phyloP scores from a whole-genome alignment of 2,797 vertebrate species.

The Tolypeutes matacus region DNA sequence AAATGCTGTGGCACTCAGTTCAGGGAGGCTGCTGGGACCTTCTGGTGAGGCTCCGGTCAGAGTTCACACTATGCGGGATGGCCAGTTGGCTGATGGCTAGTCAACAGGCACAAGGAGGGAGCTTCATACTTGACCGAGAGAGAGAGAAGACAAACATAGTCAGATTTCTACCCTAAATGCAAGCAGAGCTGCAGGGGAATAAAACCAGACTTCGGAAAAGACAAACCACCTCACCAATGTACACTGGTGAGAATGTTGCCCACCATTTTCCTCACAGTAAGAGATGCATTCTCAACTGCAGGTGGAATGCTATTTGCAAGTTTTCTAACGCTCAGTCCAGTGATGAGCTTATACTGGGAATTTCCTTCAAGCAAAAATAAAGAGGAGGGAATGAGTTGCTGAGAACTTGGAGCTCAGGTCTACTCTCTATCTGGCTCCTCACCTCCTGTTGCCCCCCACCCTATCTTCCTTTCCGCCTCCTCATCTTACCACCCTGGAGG shows the following conservation, averaged over 20 bases:
- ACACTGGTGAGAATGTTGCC: not conserved
- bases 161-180: constrained; percentile 35
- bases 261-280: constrained; percentile 38
- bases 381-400: not conserved
- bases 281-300: not conserved
- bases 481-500: not conserved
- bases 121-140: not conserved
- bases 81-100: constrained; percentile 2
- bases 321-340: not conserved
- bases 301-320: constrained; percentile 3
- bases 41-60: not conserved
- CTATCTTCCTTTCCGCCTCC: not conserved
- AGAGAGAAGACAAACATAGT: not conserved
- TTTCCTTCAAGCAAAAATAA: constrained; percentile 14
- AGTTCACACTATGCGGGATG: constrained; percentile 42
- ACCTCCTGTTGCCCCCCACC: no score
- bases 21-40: constrained; percentile 21
- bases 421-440: not conserved
- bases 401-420: not conserved
- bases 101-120: not conserved
- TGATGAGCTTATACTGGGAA: not conserved
- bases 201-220: constrained; percentile 12
- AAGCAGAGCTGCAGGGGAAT: constrained; percentile 62
- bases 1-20: not conserved
- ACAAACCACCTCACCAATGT: not conserved